Evolutionary conservation across 35 echinoderm and acorn worm genomes (phyloP).

Genomic region (Apostichopus japonicus): DNA sequence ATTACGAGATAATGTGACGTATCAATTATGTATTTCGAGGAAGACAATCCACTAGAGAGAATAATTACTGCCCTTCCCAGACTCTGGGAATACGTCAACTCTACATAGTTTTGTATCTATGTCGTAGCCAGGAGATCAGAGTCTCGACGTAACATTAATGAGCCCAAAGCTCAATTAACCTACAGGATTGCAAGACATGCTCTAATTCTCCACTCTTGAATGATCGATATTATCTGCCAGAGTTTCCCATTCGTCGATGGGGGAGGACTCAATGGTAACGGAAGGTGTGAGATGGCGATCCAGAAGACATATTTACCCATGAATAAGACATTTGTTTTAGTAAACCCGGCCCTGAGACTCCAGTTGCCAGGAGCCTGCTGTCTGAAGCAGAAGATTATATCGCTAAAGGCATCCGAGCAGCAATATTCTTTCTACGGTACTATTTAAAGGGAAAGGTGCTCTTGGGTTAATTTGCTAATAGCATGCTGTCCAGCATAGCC

Average conservation of each 20-base stretch:
- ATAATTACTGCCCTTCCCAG: too few species aligned
- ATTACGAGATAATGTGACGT: too few species aligned
- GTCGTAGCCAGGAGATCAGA: too few species aligned
- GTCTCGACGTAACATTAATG: too few species aligned
- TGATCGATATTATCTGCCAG: not conserved
- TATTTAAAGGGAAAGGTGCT: too few species aligned
- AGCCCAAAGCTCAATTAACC: not conserved
- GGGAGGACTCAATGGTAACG: not conserved
- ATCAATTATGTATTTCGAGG: too few species aligned
- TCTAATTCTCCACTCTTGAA: not conserved
- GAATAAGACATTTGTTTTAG: not conserved
- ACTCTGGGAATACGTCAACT: too few species aligned
- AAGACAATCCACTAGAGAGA: too few species aligned
- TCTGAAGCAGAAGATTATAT: not conserved
- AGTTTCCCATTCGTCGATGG: not conserved
- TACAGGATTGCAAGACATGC: not conserved
- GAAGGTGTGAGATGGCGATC: constrained; percentile 12
- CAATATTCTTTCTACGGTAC: too few species aligned
- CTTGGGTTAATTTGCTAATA: too few species aligned
- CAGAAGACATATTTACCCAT: not conserved
- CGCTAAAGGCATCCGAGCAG: not conserved
- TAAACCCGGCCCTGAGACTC: not conserved
- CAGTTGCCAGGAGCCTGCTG: not conserved
- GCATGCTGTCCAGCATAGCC: too few species aligned
- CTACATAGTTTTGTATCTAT: too few species aligned